phyloP scores from a whole-genome alignment of 2,888 invertebrate species.

The Clostera curtula region DNA sequence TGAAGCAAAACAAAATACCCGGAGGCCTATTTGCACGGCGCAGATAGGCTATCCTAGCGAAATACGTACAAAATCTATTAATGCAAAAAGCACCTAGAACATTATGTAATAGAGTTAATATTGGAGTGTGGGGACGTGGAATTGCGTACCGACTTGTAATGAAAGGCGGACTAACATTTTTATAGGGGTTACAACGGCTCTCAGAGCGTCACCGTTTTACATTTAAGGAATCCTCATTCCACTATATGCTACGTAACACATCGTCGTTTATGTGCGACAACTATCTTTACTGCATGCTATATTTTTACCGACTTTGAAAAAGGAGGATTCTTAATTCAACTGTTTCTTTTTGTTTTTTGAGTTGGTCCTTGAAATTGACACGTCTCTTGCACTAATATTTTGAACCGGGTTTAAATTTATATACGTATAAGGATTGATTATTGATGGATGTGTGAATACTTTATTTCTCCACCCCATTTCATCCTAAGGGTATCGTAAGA shows the following conservation, averaged over 20 bases:
- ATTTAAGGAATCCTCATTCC: conserved; percentile 68
- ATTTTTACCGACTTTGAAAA: too few species aligned
- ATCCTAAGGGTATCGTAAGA: too few species aligned
- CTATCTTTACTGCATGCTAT: conserved; percentile 49
- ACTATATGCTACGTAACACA: conserved; percentile 62
- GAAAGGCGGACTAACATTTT: conserved; percentile 70
- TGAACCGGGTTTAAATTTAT: too few species aligned
- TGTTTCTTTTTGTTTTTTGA: too few species aligned
- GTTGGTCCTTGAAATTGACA: too few species aligned
- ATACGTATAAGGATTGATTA: too few species aligned
- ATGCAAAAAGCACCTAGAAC: conserved; percentile 23
- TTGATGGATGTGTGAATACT: too few species aligned
- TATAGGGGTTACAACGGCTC: conserved; percentile 70
- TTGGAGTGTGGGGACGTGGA: conserved; percentile 23
- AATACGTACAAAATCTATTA: conserved; percentile 31
- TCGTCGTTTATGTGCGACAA: conserved; percentile 52
- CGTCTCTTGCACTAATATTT: too few species aligned
- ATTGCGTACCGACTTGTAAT: conserved; percentile 57
- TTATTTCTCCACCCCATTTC: too few species aligned
- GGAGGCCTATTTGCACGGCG: conserved; percentile 40
- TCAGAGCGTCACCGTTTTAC: conserved; percentile 60
- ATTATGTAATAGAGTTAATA: conserved; percentile 23
- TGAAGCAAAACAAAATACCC: conserved; percentile 46
- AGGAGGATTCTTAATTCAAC: too few species aligned
- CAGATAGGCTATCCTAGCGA: conserved; percentile 47